Conservation (phyloP, 2,888 invertebrate genomes). For the Cyrtodaria siliqua region DNA sequence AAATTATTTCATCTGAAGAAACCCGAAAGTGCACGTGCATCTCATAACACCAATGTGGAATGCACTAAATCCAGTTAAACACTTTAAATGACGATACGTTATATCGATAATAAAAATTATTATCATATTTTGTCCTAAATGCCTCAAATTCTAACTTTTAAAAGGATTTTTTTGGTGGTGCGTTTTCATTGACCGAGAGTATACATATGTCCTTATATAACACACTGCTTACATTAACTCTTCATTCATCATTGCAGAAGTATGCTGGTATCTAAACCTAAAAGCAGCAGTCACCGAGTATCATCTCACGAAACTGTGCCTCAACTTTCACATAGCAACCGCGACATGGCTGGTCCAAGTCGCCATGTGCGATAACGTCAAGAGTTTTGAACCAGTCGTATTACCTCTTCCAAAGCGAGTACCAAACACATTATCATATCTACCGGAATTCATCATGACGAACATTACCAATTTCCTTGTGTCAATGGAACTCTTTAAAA, state of each 20-base stretch:
- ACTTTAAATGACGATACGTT: background rate
- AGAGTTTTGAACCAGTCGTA: constrained; percentile 72
- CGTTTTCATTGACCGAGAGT: too few relatives aligned
- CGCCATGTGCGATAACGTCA: constrained; percentile 86
- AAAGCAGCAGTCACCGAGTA: constrained; percentile 91
- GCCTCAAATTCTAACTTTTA: too few relatives aligned
- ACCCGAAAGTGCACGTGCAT: too few relatives aligned
- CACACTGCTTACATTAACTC: too few relatives aligned
- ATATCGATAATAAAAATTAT: background rate
- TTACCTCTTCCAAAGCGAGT: constrained; percentile 82
- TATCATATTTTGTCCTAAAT: too few relatives aligned
- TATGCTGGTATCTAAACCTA: constrained; percentile 81
- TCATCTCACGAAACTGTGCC: constrained; percentile 90
- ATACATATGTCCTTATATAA: constrained; percentile 10
- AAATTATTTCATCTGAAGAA: too few relatives aligned
- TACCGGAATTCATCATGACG: constrained; percentile 96
- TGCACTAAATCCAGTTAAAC: too few relatives aligned
- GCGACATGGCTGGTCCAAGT: constrained; percentile 95
- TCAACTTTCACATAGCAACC: constrained; percentile 93
- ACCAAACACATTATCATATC: constrained; percentile 87
- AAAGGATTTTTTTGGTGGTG: too few relatives aligned
- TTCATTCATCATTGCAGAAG: constrained; percentile 77
- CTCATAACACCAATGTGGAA: too few relatives aligned
- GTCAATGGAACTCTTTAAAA: constrained; percentile 87
- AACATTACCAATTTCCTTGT: constrained; percentile 94